phyloP scores from a whole-genome alignment of 2,888 invertebrate species.

The Rhopalosiphum nymphaeae region DNA sequence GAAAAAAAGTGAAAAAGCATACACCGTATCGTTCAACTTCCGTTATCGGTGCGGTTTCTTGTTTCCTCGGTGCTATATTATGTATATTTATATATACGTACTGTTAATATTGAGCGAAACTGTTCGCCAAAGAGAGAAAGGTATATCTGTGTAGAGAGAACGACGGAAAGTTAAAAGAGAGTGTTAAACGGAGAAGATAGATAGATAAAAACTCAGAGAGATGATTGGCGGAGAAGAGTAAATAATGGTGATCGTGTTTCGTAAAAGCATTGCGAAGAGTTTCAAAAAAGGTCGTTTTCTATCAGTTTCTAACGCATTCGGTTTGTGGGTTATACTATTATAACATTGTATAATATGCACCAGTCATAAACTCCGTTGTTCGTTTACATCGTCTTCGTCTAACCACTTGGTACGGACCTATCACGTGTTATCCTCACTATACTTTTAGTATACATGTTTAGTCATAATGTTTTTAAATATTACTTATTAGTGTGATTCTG shows the following conservation, averaged over 20 bases:
- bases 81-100: not conserved
- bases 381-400: not conserved
- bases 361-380: not conserved
- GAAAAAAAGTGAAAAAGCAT: not conserved
- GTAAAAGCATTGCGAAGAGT: conserved; percentile 10
- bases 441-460: no score
- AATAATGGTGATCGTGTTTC: conserved; percentile 55
- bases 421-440: not conserved
- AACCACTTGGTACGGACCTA: not conserved
- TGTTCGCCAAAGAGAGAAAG: conserved; percentile 27
- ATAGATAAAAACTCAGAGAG: not conserved
- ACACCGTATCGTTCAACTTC: conserved; percentile 49
- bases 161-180: not conserved
- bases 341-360: not conserved
- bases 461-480: not conserved
- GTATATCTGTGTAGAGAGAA: not conserved
- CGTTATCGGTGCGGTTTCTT: conserved; percentile 50
- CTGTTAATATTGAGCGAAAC: conserved; percentile 28
- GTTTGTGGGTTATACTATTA: not conserved
- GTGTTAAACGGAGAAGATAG: not conserved
- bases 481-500: not conserved
- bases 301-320: not conserved
- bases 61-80: conserved; percentile 3
- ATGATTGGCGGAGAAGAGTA: conserved; percentile 30
- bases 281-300: conserved; percentile 35